Evolutionary conservation across 1,140 invertebrate genomes (phyloP).

Genomic region (Battus philenor): DNA sequence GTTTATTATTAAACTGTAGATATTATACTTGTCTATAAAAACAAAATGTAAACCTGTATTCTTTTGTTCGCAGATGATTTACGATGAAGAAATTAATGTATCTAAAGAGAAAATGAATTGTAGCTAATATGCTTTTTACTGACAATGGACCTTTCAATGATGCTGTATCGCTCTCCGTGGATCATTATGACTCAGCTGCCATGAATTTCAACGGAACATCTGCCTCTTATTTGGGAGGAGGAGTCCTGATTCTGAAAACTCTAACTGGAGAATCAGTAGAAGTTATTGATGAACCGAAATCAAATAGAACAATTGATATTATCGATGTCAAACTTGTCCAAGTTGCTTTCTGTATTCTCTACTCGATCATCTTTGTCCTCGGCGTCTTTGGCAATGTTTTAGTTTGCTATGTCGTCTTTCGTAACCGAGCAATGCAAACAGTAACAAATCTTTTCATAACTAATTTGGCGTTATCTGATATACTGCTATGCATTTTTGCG

Average conservation of each 20-base stretch:
- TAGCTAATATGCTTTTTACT: slow-evolving; percentile 30
- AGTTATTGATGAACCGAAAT: slow-evolving; percentile 54
- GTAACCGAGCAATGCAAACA: slow-evolving; percentile 97
- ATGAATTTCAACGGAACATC: slow-evolving; percentile 52
- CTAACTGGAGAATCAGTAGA: slow-evolving; percentile 57
- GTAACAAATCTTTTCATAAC: slow-evolving; percentile 99
- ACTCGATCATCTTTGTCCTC: slow-evolving; percentile 90
- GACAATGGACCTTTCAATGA: slow-evolving; percentile 28
- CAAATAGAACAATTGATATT: slow-evolving; percentile 72
- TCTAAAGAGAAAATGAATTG: slow-evolving; percentile 7
- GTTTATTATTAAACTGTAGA: too few species aligned
- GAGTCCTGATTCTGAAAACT: slow-evolving; percentile 58
- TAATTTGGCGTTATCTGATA: slow-evolving; percentile 96
- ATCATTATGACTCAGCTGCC: slow-evolving; percentile 34
- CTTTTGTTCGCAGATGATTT: slow-evolving; percentile 59
- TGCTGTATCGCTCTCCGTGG: slow-evolving; percentile 19
- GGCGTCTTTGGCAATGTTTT: slow-evolving; percentile 95
- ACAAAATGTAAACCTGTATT: slow-evolving; percentile 7
- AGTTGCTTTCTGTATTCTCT: slow-evolving; percentile 88
- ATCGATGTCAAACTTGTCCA: slow-evolving; percentile 83
- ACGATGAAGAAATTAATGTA: slow-evolving; percentile 20
- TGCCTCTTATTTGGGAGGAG: slow-evolving; percentile 29
- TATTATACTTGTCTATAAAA: too few species aligned
- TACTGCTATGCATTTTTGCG: slow-evolving; percentile 93
- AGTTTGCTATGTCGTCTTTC: slow-evolving; percentile 94